These are phyloP conservation scores for Haliaeetus leucogaster DNA, from an alignment of 2,113 vertebrate genomes.

Conservation along the genomic window DNA sequence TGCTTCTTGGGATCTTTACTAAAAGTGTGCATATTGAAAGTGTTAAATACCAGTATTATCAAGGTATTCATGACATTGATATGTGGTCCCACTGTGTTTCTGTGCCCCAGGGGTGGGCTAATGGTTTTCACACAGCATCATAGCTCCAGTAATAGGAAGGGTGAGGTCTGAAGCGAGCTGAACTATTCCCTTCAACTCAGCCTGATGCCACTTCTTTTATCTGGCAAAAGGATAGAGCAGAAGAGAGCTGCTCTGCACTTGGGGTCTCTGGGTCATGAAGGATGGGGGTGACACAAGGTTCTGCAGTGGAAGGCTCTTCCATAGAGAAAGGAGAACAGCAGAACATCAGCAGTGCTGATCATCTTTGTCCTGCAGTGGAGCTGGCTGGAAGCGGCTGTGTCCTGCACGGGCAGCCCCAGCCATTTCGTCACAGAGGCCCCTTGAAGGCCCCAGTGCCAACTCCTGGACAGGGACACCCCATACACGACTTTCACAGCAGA, in stretches of 20 bases:
- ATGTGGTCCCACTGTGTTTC: neutral
- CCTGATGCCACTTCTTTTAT: neutral
- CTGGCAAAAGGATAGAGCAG: neutral
- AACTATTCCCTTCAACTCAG: neutral
- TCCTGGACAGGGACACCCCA: neutral
- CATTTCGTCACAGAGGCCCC: neutral
- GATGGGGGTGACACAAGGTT: fast-evolving
- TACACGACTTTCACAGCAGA: neutral
- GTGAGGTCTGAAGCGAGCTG: neutral
- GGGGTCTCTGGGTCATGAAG: neutral
- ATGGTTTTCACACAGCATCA: neutral
- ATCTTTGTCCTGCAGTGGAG: neutral
- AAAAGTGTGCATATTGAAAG: fast-evolving
- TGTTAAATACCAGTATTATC: neutral
- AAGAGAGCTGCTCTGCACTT: neutral
- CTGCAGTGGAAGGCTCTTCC: neutral
- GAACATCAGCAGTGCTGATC: neutral
- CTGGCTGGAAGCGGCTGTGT: neutral
- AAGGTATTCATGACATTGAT: neutral
- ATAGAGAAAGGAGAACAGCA: neutral
- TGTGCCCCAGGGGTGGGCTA: neutral
- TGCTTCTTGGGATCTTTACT: neutral
- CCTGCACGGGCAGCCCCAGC: too few species aligned
- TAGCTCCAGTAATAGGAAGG: neutral
- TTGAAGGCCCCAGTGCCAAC: fast-evolving